Conservation (phyloP, 1,140 invertebrate species). For the Heterodera carotae region DNA sequence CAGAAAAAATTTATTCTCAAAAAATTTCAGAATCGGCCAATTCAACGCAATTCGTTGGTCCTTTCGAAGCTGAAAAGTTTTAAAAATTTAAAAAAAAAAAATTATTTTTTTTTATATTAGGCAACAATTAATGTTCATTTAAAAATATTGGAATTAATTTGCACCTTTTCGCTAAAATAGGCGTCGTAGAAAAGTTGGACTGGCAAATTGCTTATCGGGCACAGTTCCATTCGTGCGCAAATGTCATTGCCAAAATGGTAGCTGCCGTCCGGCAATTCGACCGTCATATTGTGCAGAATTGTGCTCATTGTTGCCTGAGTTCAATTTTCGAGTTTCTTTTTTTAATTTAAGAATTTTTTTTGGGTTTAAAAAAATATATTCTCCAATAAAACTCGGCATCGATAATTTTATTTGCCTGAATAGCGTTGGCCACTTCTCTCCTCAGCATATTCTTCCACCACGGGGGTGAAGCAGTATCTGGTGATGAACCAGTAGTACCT, state of each 20-base stretch:
- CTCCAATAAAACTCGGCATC: too few relatives aligned
- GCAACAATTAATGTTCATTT: background rate
- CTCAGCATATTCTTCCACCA: slow-evolving; percentile 48
- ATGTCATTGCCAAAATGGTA: slow-evolving; percentile 59
- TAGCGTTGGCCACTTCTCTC: slow-evolving; percentile 51
- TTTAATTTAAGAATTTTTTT: background rate
- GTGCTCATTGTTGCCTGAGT: background rate
- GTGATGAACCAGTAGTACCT: background rate
- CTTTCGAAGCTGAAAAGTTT: slow-evolving; percentile 58
- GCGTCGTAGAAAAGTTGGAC: slow-evolving; percentile 62
- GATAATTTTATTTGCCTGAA: slow-evolving; percentile 14
- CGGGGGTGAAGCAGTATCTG: background rate
- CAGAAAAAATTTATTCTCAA: slow-evolving; percentile 63
- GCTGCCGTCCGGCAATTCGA: slow-evolving; percentile 48
- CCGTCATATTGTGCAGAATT: slow-evolving; percentile 57
- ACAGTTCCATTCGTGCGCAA: slow-evolving; percentile 50
- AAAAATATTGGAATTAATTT: slow-evolving; percentile 14
- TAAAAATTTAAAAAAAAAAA: background rate
- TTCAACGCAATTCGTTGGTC: slow-evolving; percentile 56
- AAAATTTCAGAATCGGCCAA: slow-evolving; percentile 63
- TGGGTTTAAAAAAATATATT: too few relatives aligned
- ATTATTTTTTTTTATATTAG: background rate
- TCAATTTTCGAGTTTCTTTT: background rate
- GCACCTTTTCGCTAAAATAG: slow-evolving; percentile 62
- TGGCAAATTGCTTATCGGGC: slow-evolving; percentile 54